phyloP scores from a whole-genome alignment of 2,797 vertebrate genomes.

The Coreius guichenoti region DNA sequence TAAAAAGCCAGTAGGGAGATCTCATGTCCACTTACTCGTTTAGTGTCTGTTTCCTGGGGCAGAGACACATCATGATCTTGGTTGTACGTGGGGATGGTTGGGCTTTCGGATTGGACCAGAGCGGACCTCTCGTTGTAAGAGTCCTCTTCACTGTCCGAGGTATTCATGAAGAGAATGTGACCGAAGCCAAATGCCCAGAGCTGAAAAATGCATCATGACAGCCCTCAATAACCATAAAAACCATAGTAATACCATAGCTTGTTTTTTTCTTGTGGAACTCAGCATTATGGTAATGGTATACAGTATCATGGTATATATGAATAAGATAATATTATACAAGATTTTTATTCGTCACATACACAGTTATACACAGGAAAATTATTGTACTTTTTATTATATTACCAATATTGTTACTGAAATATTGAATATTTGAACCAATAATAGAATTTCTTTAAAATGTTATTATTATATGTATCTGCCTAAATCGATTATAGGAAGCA shows the following conservation, averaged over 20 bases:
- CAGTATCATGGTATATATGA: neutral
- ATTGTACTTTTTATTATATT: neutral
- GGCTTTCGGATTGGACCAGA: constrained; percentile 86
- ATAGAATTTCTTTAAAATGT: neutral
- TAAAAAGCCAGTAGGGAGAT: neutral
- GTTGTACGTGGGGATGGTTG: constrained; percentile 79
- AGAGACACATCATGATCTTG: constrained; percentile 69
- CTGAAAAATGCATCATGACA: neutral
- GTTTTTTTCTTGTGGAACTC: neutral
- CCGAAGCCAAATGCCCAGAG: constrained; percentile 15
- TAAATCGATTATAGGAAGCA: neutral
- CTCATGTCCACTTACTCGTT: constrained; percentile 71
- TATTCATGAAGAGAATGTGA: constrained; percentile 80
- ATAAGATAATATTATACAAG: neutral
- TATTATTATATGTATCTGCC: neutral
- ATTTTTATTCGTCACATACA: neutral
- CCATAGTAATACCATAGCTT: neutral
- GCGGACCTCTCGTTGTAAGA: constrained; percentile 91
- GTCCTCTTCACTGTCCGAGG: constrained; percentile 92
- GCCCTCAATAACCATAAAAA: neutral
- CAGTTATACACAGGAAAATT: neutral
- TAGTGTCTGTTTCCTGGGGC: constrained; percentile 64
- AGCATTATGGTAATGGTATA: neutral
- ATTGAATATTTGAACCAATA: neutral
- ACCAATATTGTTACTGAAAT: neutral